Evolutionary conservation across 2,113 vertebrate species (phyloP).

Genomic region (Peromyscus maniculatus): DNA sequence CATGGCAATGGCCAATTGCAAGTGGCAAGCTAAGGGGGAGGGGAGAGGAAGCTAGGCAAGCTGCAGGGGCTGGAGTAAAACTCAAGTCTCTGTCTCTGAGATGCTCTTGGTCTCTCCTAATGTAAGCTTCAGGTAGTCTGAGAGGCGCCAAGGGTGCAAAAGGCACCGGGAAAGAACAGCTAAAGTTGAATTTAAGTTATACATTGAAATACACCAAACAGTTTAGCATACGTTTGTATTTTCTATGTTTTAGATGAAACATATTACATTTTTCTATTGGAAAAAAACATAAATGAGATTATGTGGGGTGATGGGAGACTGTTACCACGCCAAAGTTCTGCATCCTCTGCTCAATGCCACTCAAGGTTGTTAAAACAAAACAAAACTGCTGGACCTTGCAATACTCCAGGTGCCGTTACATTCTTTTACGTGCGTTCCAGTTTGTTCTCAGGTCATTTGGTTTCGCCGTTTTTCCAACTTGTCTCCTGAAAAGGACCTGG

Average conservation of each 20-base stretch:
- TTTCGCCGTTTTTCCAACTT: not conserved
- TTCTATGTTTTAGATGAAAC: constrained; percentile 47
- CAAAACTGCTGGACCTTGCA: constrained; percentile 12
- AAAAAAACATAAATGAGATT: not conserved
- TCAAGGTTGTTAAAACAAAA: not conserved
- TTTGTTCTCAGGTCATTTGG: not conserved
- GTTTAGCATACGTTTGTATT: not conserved
- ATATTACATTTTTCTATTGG: not conserved
- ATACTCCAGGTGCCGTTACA: not conserved
- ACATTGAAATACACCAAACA: not conserved
- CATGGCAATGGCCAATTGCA: constrained; percentile 78
- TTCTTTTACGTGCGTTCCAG: not conserved
- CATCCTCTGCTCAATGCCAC: constrained; percentile 20
- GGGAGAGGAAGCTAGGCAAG: constrained; percentile 44
- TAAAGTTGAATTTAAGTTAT: not conserved
- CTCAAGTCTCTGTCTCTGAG: constrained; percentile 1
- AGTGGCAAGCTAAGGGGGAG: constrained; percentile 61
- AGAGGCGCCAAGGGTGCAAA: not conserved
- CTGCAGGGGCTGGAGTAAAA: constrained; percentile 15
- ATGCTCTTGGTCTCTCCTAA: constrained; percentile 8
- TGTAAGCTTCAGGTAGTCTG: not conserved
- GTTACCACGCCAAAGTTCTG: not conserved
- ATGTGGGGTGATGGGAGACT: not conserved
- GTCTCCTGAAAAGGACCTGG: not conserved
- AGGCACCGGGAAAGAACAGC: not conserved